Conservation (phyloP, 2,797 vertebrate species). For the Sebastes nivosus region DNA sequence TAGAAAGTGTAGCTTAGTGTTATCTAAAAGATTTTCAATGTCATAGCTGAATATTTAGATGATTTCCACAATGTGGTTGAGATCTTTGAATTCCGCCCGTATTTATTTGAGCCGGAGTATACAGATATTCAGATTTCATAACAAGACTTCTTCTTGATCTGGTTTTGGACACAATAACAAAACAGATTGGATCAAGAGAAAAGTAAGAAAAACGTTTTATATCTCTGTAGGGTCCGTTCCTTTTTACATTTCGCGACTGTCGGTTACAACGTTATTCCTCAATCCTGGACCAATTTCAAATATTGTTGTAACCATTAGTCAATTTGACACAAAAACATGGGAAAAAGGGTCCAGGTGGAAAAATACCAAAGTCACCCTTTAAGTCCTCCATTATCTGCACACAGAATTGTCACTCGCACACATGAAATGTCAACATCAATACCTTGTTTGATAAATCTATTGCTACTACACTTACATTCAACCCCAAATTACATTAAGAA, state of each 20-base stretch:
- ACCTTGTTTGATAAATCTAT: background rate
- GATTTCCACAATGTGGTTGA: background rate
- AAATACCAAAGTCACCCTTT: background rate
- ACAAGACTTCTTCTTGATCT: background rate
- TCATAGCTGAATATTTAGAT: background rate
- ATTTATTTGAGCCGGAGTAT: background rate
- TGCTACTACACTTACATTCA: background rate
- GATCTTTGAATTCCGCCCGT: background rate
- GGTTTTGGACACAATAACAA: background rate
- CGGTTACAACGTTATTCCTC: too few relatives aligned
- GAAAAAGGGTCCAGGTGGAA: too few relatives aligned
- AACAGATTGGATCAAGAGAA: too few relatives aligned
- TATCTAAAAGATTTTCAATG: background rate
- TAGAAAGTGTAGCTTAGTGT: background rate
- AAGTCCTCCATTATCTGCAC: background rate
- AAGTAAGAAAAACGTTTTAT: background rate
- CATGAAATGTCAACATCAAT: background rate
- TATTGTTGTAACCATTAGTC: too few relatives aligned
- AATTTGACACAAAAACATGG: too few relatives aligned
- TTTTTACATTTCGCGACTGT: too few relatives aligned
- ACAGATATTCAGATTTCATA: background rate
- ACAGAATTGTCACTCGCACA: background rate
- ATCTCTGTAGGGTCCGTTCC: background rate
- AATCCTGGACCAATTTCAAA: too few relatives aligned
- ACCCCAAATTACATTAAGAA: background rate